Percentiles rank a stretch among this genome's conserved stretches.
Conservation (phyloP, 53 echinoderm and acorn worm genomes). For the Astropecten irregularis region DNA sequence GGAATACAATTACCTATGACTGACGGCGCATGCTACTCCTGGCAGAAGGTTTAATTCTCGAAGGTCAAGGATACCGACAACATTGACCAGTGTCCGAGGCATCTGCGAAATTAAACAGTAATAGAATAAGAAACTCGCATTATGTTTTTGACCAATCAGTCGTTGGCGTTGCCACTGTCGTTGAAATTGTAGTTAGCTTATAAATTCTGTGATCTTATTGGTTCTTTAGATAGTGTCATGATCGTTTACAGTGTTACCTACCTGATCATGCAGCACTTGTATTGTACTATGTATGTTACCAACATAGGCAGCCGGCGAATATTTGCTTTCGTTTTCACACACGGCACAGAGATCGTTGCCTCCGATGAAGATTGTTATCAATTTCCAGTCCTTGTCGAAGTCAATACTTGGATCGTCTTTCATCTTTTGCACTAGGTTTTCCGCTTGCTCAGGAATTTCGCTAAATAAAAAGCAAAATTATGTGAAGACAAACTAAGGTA, state of each 20-base stretch:
- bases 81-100: constrained; percentile 65
- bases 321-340: constrained; percentile 57
- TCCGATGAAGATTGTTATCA: constrained; percentile 85
- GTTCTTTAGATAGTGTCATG: no score
- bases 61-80: constrained; percentile 12
- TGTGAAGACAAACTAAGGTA: no score
- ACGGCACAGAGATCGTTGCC: constrained; percentile 89
- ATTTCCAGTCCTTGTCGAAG: constrained; percentile 90
- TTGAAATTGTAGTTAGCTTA: no score
- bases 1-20: constrained; percentile 41
- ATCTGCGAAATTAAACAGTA: constrained; percentile 33
- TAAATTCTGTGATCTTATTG: background rate
- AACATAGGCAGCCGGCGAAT: constrained; percentile 67
- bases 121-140: background rate
- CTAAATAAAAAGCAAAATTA: constrained; percentile 44
- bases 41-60: background rate
- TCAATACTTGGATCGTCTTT: constrained; percentile 68
- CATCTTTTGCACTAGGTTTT: constrained; percentile 76
- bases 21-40: constrained; percentile 5
- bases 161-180: no score
- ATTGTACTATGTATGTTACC: constrained; percentile 62
- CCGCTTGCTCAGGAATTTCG: constrained; percentile 78
- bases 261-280: constrained; percentile 72
- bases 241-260: no score
- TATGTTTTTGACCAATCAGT: no score